Evolutionary conservation across 2,113 vertebrate species (phyloP), one percentile per base, ranked within the genome.

Genomic region (Lepus americanus): DNA sequence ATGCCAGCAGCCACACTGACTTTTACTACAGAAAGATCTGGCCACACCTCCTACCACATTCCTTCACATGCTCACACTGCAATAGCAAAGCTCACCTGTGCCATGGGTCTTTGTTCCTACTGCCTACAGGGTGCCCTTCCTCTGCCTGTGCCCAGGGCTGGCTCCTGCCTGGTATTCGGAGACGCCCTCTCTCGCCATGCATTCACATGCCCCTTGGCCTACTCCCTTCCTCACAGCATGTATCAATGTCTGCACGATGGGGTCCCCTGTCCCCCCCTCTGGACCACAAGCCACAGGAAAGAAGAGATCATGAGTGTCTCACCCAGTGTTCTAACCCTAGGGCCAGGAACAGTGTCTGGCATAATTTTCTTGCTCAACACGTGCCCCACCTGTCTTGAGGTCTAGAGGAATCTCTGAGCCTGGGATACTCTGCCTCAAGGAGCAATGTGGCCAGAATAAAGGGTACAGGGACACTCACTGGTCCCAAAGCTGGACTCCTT

Each of bases 401-500:
- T 7, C 44, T 61, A 39, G 36, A 19, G 13, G 55, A 87, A 49
- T 51, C 69, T 83, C n/a, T 0, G 12, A 76, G 72, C 23, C 72
- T 1, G 3, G 29, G 53, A 23, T 12, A 49, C 49, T 67, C 64
- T 83, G 12, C 59, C 39, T 53, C 39, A 44, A 44, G 61, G 17
- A 55, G 49, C 8, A 19, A 22, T 4, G 72, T 70, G 33, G 16
- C 20, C n/a, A 39, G 51, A 80, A 61, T 64, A 33, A 69, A 61
- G 66, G 25, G 51, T 36, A 23, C 6, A 53, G 27, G 12, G 25
- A n/a, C 31, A 51, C 19, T 0, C 0, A 0, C 36, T 0, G 11
- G 33, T 55, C n/a, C 29, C 84, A 61, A 29, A 95, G 11, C 23
- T 76, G 49, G 33, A 86, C 70, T 72, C 5, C 59, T 79, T 55